Evolutionary conservation across 1,140 invertebrate species (phyloP).

Genomic region (Drosophila nasuta): DNA sequence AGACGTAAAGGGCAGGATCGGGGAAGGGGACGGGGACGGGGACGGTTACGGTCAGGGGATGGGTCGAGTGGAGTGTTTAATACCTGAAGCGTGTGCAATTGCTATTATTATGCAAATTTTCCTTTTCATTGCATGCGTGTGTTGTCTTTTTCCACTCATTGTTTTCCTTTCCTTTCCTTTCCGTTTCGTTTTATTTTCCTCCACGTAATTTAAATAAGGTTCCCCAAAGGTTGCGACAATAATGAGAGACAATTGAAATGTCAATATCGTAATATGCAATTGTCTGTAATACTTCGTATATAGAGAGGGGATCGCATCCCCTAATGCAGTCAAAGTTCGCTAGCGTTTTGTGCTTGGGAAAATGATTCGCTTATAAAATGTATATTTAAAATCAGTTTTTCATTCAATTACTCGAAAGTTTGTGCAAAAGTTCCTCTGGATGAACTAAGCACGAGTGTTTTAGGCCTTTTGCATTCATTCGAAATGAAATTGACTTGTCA

Average conservation of each 20-base stretch:
- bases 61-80: conserved; percentile 56
- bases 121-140: conserved; percentile 74
- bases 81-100: conserved; percentile 81
- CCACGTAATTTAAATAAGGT: conserved; percentile 61
- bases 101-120: conserved; percentile 82
- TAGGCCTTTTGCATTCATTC: conserved; percentile 5
- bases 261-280: conserved; percentile 68
- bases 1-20: conserved; percentile 9
- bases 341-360: neutral
- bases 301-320: neutral
- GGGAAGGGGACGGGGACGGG: neutral
- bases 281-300: conserved; percentile 33
- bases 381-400: conserved; percentile 15
- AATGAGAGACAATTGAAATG: conserved; percentile 77
- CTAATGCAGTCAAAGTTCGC: neutral
- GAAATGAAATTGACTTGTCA: conserved; percentile 17
- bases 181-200: neutral
- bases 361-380: neutral
- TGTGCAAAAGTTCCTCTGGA: neutral
- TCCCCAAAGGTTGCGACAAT: conserved; percentile 52
- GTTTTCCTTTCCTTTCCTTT: conserved; percentile 3
- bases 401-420: conserved; percentile 15
- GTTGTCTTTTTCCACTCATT: conserved; percentile 14
- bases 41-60: neutral
- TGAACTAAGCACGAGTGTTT: neutral